Evolutionary conservation across 1,140 invertebrate genomes (phyloP), one percentile per base, ranked within the genome.

Genomic region (Drosophila pandora): DNA sequence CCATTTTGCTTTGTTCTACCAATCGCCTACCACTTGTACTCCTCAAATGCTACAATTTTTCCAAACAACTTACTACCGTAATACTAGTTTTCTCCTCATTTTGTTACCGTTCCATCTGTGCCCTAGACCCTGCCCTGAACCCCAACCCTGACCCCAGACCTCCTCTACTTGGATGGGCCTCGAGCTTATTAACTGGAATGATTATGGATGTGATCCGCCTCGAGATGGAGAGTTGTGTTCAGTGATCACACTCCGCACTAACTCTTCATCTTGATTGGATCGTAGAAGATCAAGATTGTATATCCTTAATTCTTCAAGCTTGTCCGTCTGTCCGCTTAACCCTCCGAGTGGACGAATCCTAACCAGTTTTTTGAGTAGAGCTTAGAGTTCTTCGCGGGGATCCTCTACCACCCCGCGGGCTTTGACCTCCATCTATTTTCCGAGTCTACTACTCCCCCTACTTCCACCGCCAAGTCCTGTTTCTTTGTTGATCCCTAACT

Each of bases 21-120:
- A 54, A 32, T 59, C 67, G 43, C 56, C 45, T 52, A 22, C 68
- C 63, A 68, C 49, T 55, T 69, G 62, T 68, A 57, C n/a, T 56
- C 54, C 3, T 34, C 50, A 22, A 53, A 13, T 32, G 17, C 45
- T 52, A 49, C 3, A 30, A 58, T 37, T 32, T 56, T 69, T 57
- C 32, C 43, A 56, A 68, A 22, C 48, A 43, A 43, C n/a, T 9
- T 49, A 10, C 8, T 56, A 56, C 32, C 30, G 43, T 68, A 56
- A 28, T 56, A 65, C 41, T 68, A 56, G 63, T 68, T 65, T 48
- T 22, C 23, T 63, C 23, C 28, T 47, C n/a, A 32, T 45, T 62
- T 43, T n/a, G 7, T 47, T 37, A 37, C 47, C 41, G 62, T 69
- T 67, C 49, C 49, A 68, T 55, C 49, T 69, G 49, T 67, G 49